phyloP scores from a whole-genome alignment of 2,888 invertebrate species.

The Euclidia mi region DNA sequence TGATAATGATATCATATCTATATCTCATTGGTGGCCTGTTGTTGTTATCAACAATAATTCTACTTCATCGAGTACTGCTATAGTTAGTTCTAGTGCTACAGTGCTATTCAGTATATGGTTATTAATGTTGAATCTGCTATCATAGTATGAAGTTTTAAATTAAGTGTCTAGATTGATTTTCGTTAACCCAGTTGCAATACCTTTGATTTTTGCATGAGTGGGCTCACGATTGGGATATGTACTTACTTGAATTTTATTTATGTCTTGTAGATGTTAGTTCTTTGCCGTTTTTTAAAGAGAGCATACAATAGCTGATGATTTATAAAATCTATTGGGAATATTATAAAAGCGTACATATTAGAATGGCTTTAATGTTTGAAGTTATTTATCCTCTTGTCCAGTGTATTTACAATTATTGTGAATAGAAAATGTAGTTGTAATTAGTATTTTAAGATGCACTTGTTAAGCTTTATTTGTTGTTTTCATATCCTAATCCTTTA shows the following conservation, averaged over 20 bases:
- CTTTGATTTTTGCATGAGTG: constrained; percentile 18
- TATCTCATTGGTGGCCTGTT: constrained; percentile 87
- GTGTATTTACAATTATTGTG: constrained; percentile 2
- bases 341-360: constrained; percentile 12
- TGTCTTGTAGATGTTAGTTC: constrained; percentile 42
- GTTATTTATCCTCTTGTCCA: constrained; percentile 11
- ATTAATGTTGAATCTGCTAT: constrained; percentile 59
- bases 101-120: constrained; percentile 67
- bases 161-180: constrained; percentile 19
- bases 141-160: constrained; percentile 27
- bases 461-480: constrained; percentile 18
- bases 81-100: constrained; percentile 53
- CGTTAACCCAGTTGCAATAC: constrained; percentile 29
- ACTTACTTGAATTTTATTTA: constrained; percentile 71
- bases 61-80: constrained; percentile 63
- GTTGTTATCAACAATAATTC: constrained; percentile 72
- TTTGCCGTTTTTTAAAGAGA: constrained; percentile 11
- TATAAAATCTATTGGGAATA: background rate
- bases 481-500: constrained; percentile 30
- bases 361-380: constrained; percentile 30
- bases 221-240: constrained; percentile 69
- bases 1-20: constrained; percentile 70
- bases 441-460: constrained; percentile 16
- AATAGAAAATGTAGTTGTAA: constrained; percentile 15
- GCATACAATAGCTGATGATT: constrained; percentile 17